Evolutionary conservation across 1,140 invertebrate genomes (phyloP).

Genomic region (Panagrolaimus sp.): DNA sequence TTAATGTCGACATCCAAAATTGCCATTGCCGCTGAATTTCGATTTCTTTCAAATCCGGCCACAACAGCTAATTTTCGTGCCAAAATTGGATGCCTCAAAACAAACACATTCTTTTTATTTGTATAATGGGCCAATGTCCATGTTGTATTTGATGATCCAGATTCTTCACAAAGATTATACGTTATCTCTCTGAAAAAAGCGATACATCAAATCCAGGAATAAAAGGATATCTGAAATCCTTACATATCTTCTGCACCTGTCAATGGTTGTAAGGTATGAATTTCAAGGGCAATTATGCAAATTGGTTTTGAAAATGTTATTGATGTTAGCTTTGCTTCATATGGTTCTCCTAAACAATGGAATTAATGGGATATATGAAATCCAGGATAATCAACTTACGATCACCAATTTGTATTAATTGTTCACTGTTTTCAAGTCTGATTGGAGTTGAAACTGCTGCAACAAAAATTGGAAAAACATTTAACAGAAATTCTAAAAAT

Average conservation of each 20-base stretch:
- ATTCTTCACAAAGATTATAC: conserved; percentile 8
- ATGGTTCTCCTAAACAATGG: not conserved
- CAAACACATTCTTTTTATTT: conserved; percentile 14
- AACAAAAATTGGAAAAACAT: too few relatives aligned
- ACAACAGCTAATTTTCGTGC: conserved; percentile 5
- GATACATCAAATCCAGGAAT: not conserved
- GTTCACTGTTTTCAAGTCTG: conserved; percentile 5
- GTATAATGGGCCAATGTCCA: conserved; percentile 3
- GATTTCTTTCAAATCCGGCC: not conserved
- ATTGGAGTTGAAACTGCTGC: not conserved
- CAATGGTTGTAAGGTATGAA: conserved; percentile 5
- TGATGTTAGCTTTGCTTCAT: conserved; percentile 8
- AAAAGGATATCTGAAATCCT: not conserved
- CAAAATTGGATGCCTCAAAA: not conserved
- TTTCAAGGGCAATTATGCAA: not conserved
- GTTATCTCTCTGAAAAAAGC: not conserved
- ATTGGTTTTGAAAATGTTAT: not conserved
- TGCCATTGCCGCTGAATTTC: not conserved
- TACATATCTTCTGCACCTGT: conserved; percentile 2
- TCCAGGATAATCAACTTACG: too few relatives aligned
- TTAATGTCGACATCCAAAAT: conserved; percentile 2
- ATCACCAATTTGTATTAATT: conserved; percentile 2
- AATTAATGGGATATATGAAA: too few relatives aligned
- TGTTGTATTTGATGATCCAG: not conserved
- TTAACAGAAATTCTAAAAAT: too few relatives aligned